Conservation (phyloP, 2,113 vertebrate genomes). For the Serinus canaria region DNA sequence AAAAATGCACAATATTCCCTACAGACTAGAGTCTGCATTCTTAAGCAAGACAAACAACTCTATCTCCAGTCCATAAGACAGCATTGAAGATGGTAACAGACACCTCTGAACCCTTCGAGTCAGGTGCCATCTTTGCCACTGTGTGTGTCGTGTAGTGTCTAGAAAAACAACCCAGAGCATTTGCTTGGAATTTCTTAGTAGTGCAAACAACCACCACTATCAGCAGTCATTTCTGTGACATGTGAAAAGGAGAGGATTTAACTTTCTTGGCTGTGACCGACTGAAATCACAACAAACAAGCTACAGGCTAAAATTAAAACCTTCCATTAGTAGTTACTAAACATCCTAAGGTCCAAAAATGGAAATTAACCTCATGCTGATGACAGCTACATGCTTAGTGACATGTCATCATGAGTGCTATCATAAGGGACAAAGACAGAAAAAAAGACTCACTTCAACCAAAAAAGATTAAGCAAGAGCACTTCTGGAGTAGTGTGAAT, state of each 20-base stretch:
- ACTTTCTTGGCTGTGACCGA: background rate
- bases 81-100: background rate
- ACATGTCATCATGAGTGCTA: background rate
- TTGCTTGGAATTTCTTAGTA: background rate
- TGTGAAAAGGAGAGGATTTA: fast-evolving
- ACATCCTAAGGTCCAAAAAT: background rate
- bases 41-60: background rate
- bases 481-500: background rate
- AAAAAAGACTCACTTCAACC: background rate
- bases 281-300: background rate
- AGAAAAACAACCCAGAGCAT: background rate
- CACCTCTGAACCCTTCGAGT: background rate
- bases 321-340: background rate
- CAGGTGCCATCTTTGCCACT: background rate
- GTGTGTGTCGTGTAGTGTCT: background rate
- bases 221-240: background rate
- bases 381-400: background rate
- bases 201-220: background rate
- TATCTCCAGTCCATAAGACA: background rate
- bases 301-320: background rate
- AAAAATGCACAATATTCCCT: background rate
- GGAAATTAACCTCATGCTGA: background rate
- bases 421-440: background rate
- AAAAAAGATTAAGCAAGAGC: background rate
- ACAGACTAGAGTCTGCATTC: background rate